A percentile compares a stretch with the other conserved stretches of the same genome.
Conservation (phyloP, 2,888 invertebrate species). For the Zhengitettix transpicula region DNA sequence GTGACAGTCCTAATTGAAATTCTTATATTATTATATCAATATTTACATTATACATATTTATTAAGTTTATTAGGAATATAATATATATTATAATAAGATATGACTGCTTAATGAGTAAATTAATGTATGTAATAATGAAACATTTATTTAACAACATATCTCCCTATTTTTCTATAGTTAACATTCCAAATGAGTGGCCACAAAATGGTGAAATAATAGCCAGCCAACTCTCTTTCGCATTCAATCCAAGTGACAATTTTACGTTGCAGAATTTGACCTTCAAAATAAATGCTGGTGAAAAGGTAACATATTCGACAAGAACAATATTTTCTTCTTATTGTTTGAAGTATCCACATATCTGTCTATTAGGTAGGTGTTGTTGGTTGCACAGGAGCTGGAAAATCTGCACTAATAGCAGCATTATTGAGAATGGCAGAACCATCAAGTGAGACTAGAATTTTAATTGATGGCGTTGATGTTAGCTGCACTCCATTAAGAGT, state of each 20-base stretch:
- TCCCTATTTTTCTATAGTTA: background rate
- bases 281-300: constrained; percentile 5
- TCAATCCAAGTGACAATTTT: background rate
- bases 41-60: no score
- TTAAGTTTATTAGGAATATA: no score
- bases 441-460: background rate
- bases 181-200: background rate
- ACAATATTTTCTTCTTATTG: no score
- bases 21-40: no score
- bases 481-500: no score
- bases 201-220: constrained; percentile 3
- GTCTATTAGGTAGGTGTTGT: constrained; percentile 6
- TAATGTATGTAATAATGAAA: no score
- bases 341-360: no score
- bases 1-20: no score
- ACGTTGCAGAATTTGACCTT: constrained; percentile 5
- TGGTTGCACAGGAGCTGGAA: constrained; percentile 5
- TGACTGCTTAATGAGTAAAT: no score
- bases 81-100: no score
- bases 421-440: constrained; percentile 3
- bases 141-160: no score
- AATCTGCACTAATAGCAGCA: constrained; percentile 4
- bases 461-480: no score
- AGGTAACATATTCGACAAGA: background rate
- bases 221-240: constrained; percentile 1